Evolutionary conservation across 2,113 vertebrate genomes (phyloP).

Genomic region (Ascaphus truei): DNA sequence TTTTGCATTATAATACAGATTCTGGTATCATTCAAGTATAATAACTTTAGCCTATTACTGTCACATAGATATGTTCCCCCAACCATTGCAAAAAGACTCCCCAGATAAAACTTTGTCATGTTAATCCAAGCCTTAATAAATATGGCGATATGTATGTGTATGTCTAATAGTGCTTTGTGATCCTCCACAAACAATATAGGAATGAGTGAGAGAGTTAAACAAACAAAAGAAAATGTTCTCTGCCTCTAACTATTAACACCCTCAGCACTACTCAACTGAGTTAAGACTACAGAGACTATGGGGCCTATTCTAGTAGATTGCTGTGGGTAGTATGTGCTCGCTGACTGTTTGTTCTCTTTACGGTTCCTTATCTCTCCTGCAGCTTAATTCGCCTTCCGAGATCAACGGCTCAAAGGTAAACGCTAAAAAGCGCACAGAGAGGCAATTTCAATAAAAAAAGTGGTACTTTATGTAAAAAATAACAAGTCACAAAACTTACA

Average conservation of each 20-base stretch:
- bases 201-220: neutral
- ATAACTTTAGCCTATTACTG: constrained; percentile 99
- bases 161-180: constrained; percentile 90
- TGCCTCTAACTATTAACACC: neutral
- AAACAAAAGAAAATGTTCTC: neutral
- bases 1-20: constrained; percentile 94
- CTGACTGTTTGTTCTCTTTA: too few species aligned
- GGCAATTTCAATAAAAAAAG: too few species aligned
- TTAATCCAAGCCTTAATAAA: constrained; percentile 99
- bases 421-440: too few species aligned
- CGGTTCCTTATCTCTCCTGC: too few species aligned
- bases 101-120: constrained; percentile 99
- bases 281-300: too few species aligned
- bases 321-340: too few species aligned
- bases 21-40: constrained; percentile 98
- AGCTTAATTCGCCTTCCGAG: too few species aligned
- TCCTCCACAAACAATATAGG: constrained; percentile 66
- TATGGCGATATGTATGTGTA: constrained; percentile 93
- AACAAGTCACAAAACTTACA: too few species aligned
- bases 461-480: too few species aligned
- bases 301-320: too few species aligned
- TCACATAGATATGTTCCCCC: constrained; percentile 92
- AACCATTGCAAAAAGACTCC: constrained; percentile 97
- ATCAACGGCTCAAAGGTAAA: too few species aligned
- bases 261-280: neutral